A percentile compares a stretch with the other conserved stretches of the same genome.
Evolutionary conservation across 2,797 vertebrate species (phyloP).

Genomic region (Lepilemur ruficaudatus): DNA sequence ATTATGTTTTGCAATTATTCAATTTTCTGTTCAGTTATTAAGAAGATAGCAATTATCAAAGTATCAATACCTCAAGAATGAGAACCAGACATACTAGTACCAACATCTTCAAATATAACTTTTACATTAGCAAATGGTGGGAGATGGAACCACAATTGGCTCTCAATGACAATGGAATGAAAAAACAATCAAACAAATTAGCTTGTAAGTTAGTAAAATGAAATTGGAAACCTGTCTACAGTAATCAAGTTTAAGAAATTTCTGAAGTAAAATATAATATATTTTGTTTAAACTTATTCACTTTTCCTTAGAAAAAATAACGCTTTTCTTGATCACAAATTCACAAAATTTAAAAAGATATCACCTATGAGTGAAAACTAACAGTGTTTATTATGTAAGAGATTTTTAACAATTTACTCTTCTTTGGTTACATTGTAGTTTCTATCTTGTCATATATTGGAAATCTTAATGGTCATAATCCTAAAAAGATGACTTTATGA

Average conservation of each 20-base stretch:
- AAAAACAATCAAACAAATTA: not conserved
- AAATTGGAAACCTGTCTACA: not conserved
- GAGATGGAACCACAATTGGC: not conserved
- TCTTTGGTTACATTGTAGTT: not conserved
- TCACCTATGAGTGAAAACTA: not conserved
- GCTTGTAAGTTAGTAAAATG: not conserved
- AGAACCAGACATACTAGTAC: not conserved
- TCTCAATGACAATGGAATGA: not conserved
- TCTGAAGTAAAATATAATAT: not conserved
- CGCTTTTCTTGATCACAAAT: not conserved
- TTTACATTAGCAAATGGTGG: not conserved
- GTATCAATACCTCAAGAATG: not conserved
- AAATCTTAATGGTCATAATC: not conserved
- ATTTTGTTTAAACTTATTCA: not conserved
- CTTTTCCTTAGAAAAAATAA: not conserved
- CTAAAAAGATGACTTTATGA: not conserved
- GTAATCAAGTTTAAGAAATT: not conserved
- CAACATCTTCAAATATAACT: not conserved
- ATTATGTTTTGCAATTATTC: not conserved
- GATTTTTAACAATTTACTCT: not conserved
- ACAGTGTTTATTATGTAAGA: not conserved
- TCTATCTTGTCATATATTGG: not conserved
- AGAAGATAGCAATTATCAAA: not conserved
- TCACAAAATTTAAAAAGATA: not conserved
- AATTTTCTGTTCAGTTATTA: not conserved